phyloP scores from a whole-genome alignment of 2,888 invertebrate species.

The Sminthurides aquaticus region DNA sequence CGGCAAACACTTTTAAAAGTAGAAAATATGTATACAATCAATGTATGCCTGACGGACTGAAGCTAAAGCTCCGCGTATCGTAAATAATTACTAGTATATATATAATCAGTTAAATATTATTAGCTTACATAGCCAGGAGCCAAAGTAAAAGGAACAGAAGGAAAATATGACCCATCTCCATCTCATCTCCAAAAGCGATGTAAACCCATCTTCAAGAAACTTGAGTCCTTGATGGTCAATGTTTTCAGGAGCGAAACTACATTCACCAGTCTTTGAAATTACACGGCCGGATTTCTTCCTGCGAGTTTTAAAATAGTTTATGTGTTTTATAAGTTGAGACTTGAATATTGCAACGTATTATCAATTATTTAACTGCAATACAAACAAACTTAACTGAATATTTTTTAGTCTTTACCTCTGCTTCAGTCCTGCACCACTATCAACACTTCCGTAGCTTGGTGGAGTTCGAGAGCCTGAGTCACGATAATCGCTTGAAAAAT shows the following conservation, averaged over 20 bases:
- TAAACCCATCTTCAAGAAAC: constrained; percentile 62
- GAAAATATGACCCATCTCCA: constrained; percentile 89
- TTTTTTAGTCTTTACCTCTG: not conserved
- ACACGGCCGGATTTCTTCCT: constrained; percentile 16
- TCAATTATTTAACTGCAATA: not conserved
- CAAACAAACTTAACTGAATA: not conserved
- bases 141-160: constrained; percentile 73
- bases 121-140: constrained; percentile 66
- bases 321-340: too few relatives aligned
- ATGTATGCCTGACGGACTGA: too few relatives aligned
- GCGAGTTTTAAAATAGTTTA: too few relatives aligned
- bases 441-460: not conserved
- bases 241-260: constrained; percentile 30
- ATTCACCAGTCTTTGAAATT: constrained; percentile 32
- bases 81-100: too few relatives aligned
- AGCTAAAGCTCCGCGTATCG: too few relatives aligned
- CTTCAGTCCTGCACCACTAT: not conserved
- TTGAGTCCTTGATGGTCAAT: constrained; percentile 40
- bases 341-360: too few relatives aligned
- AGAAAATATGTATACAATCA: not conserved
- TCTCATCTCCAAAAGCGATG: constrained; percentile 79
- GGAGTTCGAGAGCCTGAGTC: not conserved
- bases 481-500: too few relatives aligned
- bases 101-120: too few relatives aligned
- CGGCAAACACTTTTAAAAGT: constrained; percentile 56